Evolutionary conservation across 2,797 vertebrate genomes (phyloP), one percentile per base, ranked within the genome.

Genomic region (Ambastaia sidthimunki): DNA sequence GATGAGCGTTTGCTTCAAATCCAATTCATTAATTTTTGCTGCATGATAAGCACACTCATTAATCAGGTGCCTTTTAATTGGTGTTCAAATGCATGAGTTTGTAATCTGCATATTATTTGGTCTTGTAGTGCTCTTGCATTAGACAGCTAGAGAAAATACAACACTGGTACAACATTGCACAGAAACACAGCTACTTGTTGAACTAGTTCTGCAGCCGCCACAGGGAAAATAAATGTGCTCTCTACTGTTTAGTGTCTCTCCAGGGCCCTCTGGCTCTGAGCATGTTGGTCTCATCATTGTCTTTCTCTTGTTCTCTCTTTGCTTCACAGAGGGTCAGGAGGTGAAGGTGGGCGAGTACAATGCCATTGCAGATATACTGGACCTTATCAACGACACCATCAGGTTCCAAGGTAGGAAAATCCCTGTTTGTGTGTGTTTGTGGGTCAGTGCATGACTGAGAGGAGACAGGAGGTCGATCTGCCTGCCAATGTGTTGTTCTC

Each of bases 281-380:
- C 55, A 63, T 77, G 47, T 41, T 65, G 57, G 72, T 78, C 67
- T 77, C 85, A 80, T 81, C 41, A 19, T 11, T 2, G 80, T 87
- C 37, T 37, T 80, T 19, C 50, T 75, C 13, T 82, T 81, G 52
- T 54, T 79, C 47, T 65, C 70, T 28, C 44, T 85, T 67, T 70
- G 88, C 87, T 88, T 71, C 86, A 85, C 95, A 99, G 98, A 96
- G 87, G 96, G 96, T 78, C 94, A 93, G 62, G 97, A 98, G 88
- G 95, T 97, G 87, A 99, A 99, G 88, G 98, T 99, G 83, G 98
- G 97, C 63, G 98, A 99, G 83, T 99, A 98, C 91, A 99, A 99
- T 1, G 98, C 98, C 2, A 97, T 99, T 67, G 96, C 96, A 25
- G 98, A 99, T 86, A 93, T 95, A 2, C 90, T 99, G 91, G 96